Percentiles rank a stretch among this genome's conserved stretches.
Evolutionary conservation across 2,113 vertebrate species (phyloP).

Genomic region (Oryzias curvinotus): DNA sequence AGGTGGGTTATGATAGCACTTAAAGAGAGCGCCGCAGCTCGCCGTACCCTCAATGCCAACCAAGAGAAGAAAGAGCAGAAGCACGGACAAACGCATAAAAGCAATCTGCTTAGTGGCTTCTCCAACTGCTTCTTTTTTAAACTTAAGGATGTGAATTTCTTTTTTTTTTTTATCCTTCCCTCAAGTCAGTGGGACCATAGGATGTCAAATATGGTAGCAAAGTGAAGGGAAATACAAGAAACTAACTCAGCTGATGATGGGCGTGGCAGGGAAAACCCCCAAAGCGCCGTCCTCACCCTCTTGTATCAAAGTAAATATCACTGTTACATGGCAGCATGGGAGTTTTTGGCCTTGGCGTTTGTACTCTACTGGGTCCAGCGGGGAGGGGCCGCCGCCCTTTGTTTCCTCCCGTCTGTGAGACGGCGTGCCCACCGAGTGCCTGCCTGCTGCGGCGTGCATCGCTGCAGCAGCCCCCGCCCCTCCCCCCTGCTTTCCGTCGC

Average conservation of each 20-base stretch:
- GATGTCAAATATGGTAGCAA: conserved; percentile 75
- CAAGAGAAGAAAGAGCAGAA: conserved; percentile 63
- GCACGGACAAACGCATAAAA: conserved; percentile 71
- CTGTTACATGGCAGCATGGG: conserved; percentile 76
- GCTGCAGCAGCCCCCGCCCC: conserved; percentile 69
- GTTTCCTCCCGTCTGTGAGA: conserved; percentile 57
- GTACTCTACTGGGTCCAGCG: conserved; percentile 62
- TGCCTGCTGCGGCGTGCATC: conserved; percentile 72
- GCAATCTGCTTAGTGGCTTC: conserved; percentile 71
- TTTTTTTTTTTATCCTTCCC: conserved; percentile 37
- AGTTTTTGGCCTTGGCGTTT: conserved; percentile 52
- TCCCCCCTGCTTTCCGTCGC: conserved; percentile 6
- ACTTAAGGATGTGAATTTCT: conserved; percentile 67
- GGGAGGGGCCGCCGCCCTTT: conserved; percentile 49
- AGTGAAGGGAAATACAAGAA: conserved; percentile 73
- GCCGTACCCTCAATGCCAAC: conserved; percentile 71
- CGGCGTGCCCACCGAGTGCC: conserved; percentile 80
- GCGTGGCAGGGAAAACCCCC: conserved; percentile 37
- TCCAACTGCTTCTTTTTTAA: conserved; percentile 60
- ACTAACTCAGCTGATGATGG: conserved; percentile 42
- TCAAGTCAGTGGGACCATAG: conserved; percentile 59
- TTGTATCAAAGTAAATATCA: conserved; percentile 77
- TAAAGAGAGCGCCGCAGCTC: conserved; percentile 65
- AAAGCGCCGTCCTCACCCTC: conserved; percentile 41
- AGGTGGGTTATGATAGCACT: conserved; percentile 77